Percentiles rank a stretch among this genome's conserved stretches.
Evolutionary conservation across 2,113 vertebrate genomes (phyloP).

Genomic region (Lynx canadensis): DNA sequence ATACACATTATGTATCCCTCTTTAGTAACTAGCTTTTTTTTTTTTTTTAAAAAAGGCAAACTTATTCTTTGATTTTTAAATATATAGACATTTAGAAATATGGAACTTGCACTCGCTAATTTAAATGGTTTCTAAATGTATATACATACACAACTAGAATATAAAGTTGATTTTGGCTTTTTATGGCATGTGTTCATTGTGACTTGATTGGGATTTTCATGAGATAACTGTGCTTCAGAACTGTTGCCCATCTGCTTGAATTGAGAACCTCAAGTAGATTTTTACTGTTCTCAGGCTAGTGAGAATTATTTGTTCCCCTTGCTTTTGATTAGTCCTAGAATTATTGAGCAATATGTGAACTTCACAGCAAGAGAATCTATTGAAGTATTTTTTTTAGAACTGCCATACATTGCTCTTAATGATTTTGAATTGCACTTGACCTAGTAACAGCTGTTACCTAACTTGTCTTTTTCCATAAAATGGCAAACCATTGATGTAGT

Average conservation of each 20-base stretch:
- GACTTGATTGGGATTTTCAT: constrained; percentile 60
- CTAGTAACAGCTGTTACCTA: neutral
- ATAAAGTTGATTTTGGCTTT: constrained; percentile 53
- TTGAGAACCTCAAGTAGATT: neutral
- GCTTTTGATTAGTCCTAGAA: constrained; percentile 18
- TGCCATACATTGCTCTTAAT: neutral
- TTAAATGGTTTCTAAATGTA: neutral
- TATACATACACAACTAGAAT: neutral
- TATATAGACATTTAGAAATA: constrained; percentile 9
- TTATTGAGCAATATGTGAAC: neutral
- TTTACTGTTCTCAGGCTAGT: constrained; percentile 36
- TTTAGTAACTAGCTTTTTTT: neutral
- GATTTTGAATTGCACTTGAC: constrained; percentile 30
- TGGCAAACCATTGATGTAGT: neutral
- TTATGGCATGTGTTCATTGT: neutral
- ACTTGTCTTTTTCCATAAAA: constrained; percentile 30
- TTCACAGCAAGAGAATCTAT: neutral
- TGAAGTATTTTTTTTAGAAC: constrained; percentile 22
- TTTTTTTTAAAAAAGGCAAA: neutral
- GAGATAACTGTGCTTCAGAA: neutral
- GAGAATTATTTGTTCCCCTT: neutral
- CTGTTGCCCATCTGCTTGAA: constrained; percentile 33
- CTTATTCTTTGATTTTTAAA: neutral
- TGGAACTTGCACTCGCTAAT: neutral
- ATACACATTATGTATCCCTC: neutral